A percentile compares a stretch with the other conserved stretches of the same genome.
Conservation (phyloP, 2,797 vertebrate genomes). For the Bradypus variegatus region DNA sequence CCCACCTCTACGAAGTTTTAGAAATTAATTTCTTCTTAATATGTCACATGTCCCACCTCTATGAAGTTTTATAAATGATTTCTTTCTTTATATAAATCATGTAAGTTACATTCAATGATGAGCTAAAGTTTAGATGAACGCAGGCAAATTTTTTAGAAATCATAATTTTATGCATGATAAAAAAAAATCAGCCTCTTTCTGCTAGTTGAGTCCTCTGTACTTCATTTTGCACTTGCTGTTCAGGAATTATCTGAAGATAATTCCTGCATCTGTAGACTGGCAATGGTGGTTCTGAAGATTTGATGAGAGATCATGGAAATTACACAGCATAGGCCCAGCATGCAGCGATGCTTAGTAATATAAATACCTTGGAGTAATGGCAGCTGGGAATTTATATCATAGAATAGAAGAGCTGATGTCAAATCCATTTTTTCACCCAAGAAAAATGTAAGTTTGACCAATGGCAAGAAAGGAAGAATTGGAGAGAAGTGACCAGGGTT, state of each 20-base stretch:
- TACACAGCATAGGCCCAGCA: background rate
- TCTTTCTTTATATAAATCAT: background rate
- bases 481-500: background rate
- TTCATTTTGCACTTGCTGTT: background rate
- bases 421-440: background rate
- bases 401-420: background rate
- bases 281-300: background rate
- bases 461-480: background rate
- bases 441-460: background rate
- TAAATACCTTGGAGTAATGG: background rate
- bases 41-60: background rate
- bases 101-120: background rate
- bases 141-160: background rate
- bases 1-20: background rate
- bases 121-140: background rate
- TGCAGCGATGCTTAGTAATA: no score
- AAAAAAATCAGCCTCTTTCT: background rate
- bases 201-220: no score
- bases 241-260: background rate
- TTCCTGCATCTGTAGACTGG: background rate
- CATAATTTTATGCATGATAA: no score
- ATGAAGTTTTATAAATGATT: background rate
- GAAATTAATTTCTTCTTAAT: background rate
- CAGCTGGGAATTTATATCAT: background rate
- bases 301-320: background rate